Evolutionary conservation across 2,797 vertebrate species (phyloP).

Genomic region (Poecilia picta): DNA sequence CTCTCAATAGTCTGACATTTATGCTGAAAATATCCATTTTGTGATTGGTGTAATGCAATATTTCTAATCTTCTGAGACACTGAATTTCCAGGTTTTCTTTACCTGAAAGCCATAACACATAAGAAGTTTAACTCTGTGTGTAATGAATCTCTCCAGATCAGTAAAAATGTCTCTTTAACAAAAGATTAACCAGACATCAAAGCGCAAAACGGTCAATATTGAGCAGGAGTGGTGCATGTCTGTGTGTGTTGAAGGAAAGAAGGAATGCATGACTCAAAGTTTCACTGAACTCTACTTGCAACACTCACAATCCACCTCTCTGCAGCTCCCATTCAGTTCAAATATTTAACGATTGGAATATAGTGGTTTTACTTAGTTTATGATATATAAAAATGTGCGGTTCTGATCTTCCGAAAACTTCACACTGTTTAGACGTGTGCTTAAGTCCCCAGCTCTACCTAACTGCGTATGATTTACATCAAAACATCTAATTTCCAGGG

Average conservation of each 20-base stretch:
- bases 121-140: too few species aligned
- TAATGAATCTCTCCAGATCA: background rate
- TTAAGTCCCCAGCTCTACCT: background rate
- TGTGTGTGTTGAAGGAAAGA: background rate
- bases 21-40: too few species aligned
- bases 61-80: too few species aligned
- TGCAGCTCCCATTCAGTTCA: background rate
- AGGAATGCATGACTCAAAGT: background rate
- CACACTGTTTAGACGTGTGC: too few species aligned
- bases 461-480: background rate
- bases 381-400: background rate
- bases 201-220: background rate
- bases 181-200: background rate
- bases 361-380: background rate
- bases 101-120: too few species aligned
- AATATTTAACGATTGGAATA: background rate
- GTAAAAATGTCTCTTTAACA: background rate
- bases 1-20: too few species aligned
- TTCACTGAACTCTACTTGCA: background rate
- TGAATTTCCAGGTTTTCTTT: too few species aligned
- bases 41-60: too few species aligned
- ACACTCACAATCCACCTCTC: background rate
- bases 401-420: background rate
- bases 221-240: background rate
- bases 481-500: background rate